Base-by-base conservation (phyloP, 2,888 invertebrate species). In the Diabrotica balteata region DNA sequence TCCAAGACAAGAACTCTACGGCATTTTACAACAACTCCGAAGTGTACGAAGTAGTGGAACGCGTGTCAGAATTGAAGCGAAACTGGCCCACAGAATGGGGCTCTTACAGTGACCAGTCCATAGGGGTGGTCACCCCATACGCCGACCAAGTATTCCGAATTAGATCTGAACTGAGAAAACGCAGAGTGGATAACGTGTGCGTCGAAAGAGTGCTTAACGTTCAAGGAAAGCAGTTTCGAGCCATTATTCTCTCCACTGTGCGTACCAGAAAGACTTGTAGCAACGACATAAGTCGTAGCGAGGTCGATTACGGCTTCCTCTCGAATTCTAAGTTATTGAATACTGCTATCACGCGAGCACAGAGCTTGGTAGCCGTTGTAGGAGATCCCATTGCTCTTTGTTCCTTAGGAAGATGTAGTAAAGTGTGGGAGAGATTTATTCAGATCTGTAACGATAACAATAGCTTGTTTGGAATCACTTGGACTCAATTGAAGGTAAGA, bases 151-250 rank as follows among this genome's bases (percentile, higher is more conserved):
- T 89, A 5, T 88, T 90, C 75, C 86, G 91, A 71, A 93, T 95
- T 71, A 87, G 94, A 67, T 88, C 89, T 44, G 93, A 93, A 77
- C 82, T 95, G 63, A 85, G 93, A 43, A 93, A 93, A 78, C 87
- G 90, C 7, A 87, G 90, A 45, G 87, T 94, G 83, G 88, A 88
- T 72, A 90, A 90, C 66, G 91, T 94, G 54, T 91, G 92, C 9
- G 94, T 94, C 2, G 94, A 94, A 79, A 85, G 94, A 67, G 93
- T 94, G 4, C 85, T 93, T 9, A 94, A 94, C 83, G 93, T 94
- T 0, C 94, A 94, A 85, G 94, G 94, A 79, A 95, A 94, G 80
- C 94, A 95, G 83, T 95, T 94, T 80, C 87, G 93, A 8, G 93
- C 91, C 0, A 90, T 95, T 59, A 91, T 95, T 78, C 84, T 95